phyloP scores from a whole-genome alignment of 2,113 vertebrate species.

The Sminthopsis crassicaudata region DNA sequence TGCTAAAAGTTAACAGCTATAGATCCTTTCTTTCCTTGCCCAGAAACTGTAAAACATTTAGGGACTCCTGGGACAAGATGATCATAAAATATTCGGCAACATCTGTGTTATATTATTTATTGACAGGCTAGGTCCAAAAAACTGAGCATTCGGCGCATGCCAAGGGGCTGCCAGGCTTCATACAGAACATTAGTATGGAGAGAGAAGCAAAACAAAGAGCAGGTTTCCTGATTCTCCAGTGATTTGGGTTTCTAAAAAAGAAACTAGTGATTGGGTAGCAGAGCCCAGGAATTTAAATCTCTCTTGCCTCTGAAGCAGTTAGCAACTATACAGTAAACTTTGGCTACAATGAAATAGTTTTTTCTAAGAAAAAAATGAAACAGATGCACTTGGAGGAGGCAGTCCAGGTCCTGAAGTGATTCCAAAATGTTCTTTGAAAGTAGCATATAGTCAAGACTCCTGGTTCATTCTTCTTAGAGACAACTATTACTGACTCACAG shows the following conservation, averaged over 20 bases:
- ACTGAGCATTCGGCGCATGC: background rate
- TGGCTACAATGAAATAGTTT: background rate
- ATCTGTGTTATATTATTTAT: slow-evolving; percentile 75
- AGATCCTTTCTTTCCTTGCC: slow-evolving; percentile 47
- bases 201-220: background rate
- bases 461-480: background rate
- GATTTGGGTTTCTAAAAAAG: slow-evolving; percentile 20
- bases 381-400: background rate
- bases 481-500: background rate
- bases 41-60: slow-evolving; percentile 78
- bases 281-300: accelerated
- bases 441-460: background rate
- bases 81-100: slow-evolving; percentile 76
- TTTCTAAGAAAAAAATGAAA: background rate
- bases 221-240: slow-evolving; percentile 19
- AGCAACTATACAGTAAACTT: background rate
- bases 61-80: slow-evolving; percentile 67
- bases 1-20: slow-evolving; percentile 25
- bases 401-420: background rate
- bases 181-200: background rate
- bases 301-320: slow-evolving; percentile 9
- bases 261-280: background rate
- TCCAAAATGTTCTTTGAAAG: background rate
- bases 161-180: background rate
- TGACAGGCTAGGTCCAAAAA: slow-evolving; percentile 60